A percentile compares a stretch with the other conserved stretches of the same genome.
Conservation (phyloP, 2,113 vertebrate species). For the Triplophysa siluroides region DNA sequence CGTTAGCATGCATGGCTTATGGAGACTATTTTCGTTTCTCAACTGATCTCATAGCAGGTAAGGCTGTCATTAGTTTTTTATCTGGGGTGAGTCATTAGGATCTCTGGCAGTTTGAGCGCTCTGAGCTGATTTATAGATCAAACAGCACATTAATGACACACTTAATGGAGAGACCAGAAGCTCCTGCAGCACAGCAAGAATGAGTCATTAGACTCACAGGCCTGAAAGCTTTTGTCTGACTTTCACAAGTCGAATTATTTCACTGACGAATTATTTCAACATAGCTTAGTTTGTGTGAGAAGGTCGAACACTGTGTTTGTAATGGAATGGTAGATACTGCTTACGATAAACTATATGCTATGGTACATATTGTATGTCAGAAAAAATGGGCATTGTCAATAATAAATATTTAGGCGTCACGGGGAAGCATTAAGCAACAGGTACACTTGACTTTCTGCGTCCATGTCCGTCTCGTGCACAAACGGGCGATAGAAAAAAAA, state of each 20-base stretch:
- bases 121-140: conserved; percentile 67
- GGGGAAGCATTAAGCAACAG: too few relatives aligned
- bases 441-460: too few relatives aligned
- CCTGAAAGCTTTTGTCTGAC: conserved; percentile 45
- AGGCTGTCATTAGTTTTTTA: conserved; percentile 48
- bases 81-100: conserved; percentile 56
- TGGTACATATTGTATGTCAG: too few relatives aligned
- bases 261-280: too few relatives aligned
- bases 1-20: conserved; percentile 1
- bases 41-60: conserved; percentile 37
- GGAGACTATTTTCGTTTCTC: conserved; percentile 49
- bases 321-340: too few relatives aligned
- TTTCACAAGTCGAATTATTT: conserved; percentile 46
- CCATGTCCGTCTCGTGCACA: too few relatives aligned
- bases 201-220: conserved; percentile 56
- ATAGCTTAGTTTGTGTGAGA: too few relatives aligned
- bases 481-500: too few relatives aligned
- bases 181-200: conserved; percentile 62
- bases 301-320: too few relatives aligned
- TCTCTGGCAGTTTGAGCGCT: conserved; percentile 40
- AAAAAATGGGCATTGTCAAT: too few relatives aligned
- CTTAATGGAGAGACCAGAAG: conserved; percentile 65
- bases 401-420: too few relatives aligned
- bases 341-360: too few relatives aligned
- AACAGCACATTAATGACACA: conserved; percentile 69